Base-by-base conservation (phyloP, 2,113 vertebrate genomes). In the Chamaetylas fuelleborni region DNA sequence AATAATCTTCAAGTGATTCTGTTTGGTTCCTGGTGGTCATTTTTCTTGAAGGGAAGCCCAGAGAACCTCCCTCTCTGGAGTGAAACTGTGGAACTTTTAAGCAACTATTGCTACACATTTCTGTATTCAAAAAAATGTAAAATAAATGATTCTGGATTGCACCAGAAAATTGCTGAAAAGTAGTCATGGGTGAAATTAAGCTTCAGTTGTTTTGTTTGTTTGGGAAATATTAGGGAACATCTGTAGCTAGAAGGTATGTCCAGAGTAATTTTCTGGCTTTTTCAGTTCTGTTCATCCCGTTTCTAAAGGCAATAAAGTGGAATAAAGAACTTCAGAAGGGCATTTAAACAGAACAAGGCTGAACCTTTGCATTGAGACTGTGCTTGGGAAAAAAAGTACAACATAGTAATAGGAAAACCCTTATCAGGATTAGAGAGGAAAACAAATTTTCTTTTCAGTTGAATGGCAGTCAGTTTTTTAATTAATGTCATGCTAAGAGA, bases 191-290 rank as follows among this genome's bases (percentile, higher is more conserved):
- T 92, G 66, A 76, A 85, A 93, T 81, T 81, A 81, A 79, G 31
- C 40, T 87, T 91, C 45, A 24, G 6, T 19, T 76, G 25, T 77
- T 92, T 87, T 81, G 8, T 19, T 76, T 67, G 19, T 90, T 93
- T 91, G 57, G 87, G 40, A 82, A 79, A 66, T 73, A 88, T 29
- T 72, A 69, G 29, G 14, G 58, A 92, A 79, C 17, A 42, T 64
- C 36, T 94, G 57, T 65, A 89, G 38, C 77, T 85, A 85, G 70
- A 69, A 82, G 73, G 38, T 48, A 60, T 42, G 47, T 77, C 69
- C 84, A 90, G 89, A 86, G 22, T 76, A 77, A 94, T 83, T 86
- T 88, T 36, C 42, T 89, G 48, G 24, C 72, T 91, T 89, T 85
- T 84, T 64, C 72, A 67, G 86, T 56, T n/a, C 34, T 29, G 43